Evolutionary conservation across 2,113 vertebrate genomes (phyloP), one percentile per base, ranked within the genome.

Genomic region (Apteryx owenii): DNA sequence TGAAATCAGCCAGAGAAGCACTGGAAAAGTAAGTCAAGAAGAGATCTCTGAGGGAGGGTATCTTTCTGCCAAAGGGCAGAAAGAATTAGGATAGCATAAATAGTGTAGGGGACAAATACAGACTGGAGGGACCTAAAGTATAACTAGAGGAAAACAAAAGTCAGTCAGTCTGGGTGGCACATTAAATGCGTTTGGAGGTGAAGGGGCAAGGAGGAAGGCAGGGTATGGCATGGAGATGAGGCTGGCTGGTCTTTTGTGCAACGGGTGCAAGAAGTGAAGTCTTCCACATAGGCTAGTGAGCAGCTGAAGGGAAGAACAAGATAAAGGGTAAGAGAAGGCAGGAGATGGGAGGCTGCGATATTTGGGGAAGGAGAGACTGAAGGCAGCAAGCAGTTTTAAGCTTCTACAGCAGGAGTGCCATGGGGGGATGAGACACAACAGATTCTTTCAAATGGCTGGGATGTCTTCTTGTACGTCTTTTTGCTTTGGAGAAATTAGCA

Each of bases 171-270:
- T 73, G 33, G 25, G 31, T 50, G 46, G 76, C 29, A 73, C 3
- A 4, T 0, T 54, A 48, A 64, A 2, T 3, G 33, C 4, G 2
- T 75, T 84, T 48, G 70, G 56, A 87, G n/a, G 33, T 44, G 53
- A 89, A 62, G 25, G 19, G 12, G 31, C 0, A 21, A 0, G 20
- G 40, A 78, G 50, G 51, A 64, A 80, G 70, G 53, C 72, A 88
- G 48, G 42, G 38, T 51, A 82, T 23, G 0, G 0, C 33, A 22
- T 7, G 22, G 26, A 73, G 70, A 54, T 46, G 19, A 29, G 65
- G 42, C 28, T 44, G 65, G 29, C 42, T 42, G 21, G 42, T 46
- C 65, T 72, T n/a, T 38, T 29, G 17, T 12, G 60, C 26, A 78
- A 87, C 5, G 16, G 26, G 26, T 62, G 22, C 65, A 54, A 80